Percentiles rank a stretch among this genome's conserved stretches.
phyloP scores from a whole-genome alignment of 2,113 vertebrate genomes.

The Antennarius striatus region DNA sequence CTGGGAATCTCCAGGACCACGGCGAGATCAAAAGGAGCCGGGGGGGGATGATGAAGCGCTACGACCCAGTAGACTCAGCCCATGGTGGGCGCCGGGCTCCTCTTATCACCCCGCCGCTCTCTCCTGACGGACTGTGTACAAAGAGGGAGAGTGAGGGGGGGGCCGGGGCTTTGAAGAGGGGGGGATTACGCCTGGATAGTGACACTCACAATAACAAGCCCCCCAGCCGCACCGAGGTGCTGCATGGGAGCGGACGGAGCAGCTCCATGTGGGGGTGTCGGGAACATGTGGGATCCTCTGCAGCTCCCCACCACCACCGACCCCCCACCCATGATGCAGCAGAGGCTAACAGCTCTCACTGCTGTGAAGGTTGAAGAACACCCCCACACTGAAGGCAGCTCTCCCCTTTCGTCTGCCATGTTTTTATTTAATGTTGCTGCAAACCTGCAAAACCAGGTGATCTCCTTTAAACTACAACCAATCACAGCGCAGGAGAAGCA shows the following conservation, averaged over 20 bases:
- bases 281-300: constrained; percentile 32
- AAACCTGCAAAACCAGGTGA: no score
- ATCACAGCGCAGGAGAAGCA: no score
- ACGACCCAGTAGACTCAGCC: constrained; percentile 57
- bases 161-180: constrained; percentile 88
- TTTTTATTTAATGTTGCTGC: no score
- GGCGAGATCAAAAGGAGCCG: constrained; percentile 89
- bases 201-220: constrained; percentile 94
- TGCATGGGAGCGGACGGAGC: constrained; percentile 58
- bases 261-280: constrained; percentile 30
- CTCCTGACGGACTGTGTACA: constrained; percentile 92
- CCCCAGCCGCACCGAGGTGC: constrained; percentile 86
- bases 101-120: constrained; percentile 90
- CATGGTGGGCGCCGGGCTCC: constrained; percentile 81
- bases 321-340: constrained; percentile 1
- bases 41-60: constrained; percentile 68
- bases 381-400: no score
- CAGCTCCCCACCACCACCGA: constrained; percentile 13
- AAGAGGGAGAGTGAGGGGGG: constrained; percentile 63
- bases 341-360: no score
- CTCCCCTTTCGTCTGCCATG: no score
- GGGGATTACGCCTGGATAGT: constrained; percentile 84
- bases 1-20: constrained; percentile 84
- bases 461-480: no score
- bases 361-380: no score